Conservation (phyloP, 2,888 invertebrate genomes). For the Tanypteryx hageni region DNA sequence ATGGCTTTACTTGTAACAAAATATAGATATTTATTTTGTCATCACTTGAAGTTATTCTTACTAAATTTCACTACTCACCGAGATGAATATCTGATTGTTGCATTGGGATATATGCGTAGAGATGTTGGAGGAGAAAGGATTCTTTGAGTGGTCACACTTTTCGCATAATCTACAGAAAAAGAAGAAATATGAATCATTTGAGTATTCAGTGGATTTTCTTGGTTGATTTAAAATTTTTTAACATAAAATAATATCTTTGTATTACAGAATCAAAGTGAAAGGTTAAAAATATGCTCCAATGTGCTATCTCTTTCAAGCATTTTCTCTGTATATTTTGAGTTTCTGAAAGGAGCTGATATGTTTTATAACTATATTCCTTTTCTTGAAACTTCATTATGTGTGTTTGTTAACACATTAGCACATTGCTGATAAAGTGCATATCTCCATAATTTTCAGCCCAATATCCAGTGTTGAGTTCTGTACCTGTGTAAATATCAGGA, state of each 20-base stretch:
- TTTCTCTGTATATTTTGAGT: too few species aligned
- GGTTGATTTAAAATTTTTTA: too few species aligned
- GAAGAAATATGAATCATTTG: neutral
- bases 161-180: slow-evolving; percentile 69
- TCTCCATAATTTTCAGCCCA: neutral
- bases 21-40: neutral
- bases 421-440: neutral
- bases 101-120: slow-evolving; percentile 70
- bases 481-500: slow-evolving; percentile 70
- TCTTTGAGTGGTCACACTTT: slow-evolving; percentile 69
- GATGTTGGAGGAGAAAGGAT: slow-evolving; percentile 70
- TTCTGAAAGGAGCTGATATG: too few species aligned
- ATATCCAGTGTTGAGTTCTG: neutral
- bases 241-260: too few species aligned
- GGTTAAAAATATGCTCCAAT: too few species aligned
- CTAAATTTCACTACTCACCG: slow-evolving; percentile 68
- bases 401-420: too few species aligned
- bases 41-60: neutral
- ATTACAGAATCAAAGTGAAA: too few species aligned
- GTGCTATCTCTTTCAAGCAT: too few species aligned
- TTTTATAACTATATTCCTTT: too few species aligned
- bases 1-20: too few species aligned
- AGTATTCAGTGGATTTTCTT: too few species aligned
- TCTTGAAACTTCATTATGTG: too few species aligned
- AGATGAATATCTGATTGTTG: slow-evolving; percentile 70